A percentile compares a stretch with the other conserved stretches of the same genome.
Evolutionary conservation across 2,888 invertebrate genomes (phyloP).

Genomic region (Adineta ricciae): DNA sequence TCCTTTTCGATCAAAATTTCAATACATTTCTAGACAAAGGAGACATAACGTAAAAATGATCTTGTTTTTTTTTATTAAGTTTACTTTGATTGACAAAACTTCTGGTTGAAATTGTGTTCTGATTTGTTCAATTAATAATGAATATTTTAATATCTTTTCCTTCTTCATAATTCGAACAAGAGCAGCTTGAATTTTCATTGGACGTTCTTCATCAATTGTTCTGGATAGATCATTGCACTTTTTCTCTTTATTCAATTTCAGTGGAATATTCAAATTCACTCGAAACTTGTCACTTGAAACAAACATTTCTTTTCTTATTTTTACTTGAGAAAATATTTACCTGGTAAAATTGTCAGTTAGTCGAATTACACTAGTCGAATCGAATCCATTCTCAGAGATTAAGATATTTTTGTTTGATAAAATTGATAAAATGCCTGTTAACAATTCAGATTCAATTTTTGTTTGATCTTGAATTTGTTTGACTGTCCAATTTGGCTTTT

Average conservation of each 20-base stretch:
- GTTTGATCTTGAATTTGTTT: conserved; percentile 76
- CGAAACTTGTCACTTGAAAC: conserved; percentile 79
- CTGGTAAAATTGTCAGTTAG: conserved; percentile 47
- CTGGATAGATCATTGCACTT: conserved; percentile 95
- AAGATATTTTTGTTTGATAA: conserved; percentile 84
- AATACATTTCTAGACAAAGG: conserved; percentile 28
- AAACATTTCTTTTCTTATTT: not conserved
- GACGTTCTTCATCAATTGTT: conserved; percentile 95
- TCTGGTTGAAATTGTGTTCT: conserved; percentile 88
- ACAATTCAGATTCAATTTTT: conserved; percentile 64
- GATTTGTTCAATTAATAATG: conserved; percentile 85
- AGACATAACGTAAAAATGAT: not conserved
- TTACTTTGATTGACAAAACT: conserved; percentile 87
- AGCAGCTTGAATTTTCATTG: conserved; percentile 75
- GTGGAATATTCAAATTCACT: conserved; percentile 91
- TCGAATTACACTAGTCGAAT: conserved; percentile 39
- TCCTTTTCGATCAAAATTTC: conserved; percentile 33
- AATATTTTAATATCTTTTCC: conserved; percentile 77
- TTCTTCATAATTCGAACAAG: conserved; percentile 78
- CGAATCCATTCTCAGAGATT: conserved; percentile 41
- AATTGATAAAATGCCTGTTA: conserved; percentile 74
- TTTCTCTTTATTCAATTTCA: conserved; percentile 89
- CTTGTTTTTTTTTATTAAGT: not conserved
- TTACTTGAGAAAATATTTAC: conserved; percentile 37
- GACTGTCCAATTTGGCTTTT: conserved; percentile 71